phyloP scores from a whole-genome alignment of 2,113 vertebrate species.

The Lepisosteus osseus region DNA sequence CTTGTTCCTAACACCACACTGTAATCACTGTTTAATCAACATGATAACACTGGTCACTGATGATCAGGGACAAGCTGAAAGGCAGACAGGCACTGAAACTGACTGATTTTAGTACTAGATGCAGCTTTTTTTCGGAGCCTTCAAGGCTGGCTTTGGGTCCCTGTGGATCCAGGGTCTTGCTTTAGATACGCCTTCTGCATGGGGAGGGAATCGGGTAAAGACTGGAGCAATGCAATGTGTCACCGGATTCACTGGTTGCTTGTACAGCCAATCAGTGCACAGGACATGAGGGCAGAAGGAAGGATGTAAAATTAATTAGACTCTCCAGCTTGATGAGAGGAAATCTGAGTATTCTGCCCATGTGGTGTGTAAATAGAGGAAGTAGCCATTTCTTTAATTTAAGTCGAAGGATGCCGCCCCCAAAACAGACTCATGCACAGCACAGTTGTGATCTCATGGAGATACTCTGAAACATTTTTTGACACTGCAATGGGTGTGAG shows the following conservation, averaged over 20 bases:
- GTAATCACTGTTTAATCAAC: no score
- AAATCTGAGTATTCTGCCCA: conserved; percentile 21
- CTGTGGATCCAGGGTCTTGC: neutral
- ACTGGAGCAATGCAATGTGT: neutral
- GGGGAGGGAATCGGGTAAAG: neutral
- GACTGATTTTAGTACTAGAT: no score
- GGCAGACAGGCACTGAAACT: no score
- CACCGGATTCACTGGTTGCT: neutral
- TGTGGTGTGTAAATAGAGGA: conserved; percentile 38
- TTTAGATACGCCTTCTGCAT: neutral
- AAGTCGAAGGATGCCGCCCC: conserved; percentile 27
- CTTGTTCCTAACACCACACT: no score
- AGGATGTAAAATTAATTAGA: conserved; percentile 42
- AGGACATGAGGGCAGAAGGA: conserved; percentile 34
- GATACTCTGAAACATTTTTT: no score
- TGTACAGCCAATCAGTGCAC: conserved; percentile 28
- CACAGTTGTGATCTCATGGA: neutral
- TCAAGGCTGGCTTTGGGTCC: no score
- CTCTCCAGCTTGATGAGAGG: conserved; percentile 34
- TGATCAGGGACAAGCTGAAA: no score
- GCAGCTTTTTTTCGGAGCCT: no score
- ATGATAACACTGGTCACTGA: no score
- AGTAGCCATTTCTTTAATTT: conserved; percentile 17
- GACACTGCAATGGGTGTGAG: no score
- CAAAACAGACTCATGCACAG: conserved; percentile 34